phyloP scores from a whole-genome alignment of 2,113 vertebrate genomes.

The Promerops cafer region DNA sequence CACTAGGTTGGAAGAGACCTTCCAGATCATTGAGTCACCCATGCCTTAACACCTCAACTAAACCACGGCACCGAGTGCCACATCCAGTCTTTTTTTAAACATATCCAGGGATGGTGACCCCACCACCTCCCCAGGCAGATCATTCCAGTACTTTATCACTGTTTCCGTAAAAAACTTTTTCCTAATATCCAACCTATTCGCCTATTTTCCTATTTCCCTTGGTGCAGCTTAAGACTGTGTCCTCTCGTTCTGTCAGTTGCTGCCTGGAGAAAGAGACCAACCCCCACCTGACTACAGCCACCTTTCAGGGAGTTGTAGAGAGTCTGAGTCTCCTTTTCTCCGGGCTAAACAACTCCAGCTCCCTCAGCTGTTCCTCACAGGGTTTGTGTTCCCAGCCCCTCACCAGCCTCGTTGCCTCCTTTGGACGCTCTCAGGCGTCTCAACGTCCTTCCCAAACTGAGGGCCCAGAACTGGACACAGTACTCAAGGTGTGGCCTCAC shows the following conservation, averaged over 20 bases:
- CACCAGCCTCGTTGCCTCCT: not conserved
- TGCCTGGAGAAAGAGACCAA: not conserved
- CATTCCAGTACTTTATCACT: not conserved
- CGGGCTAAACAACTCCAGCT: not conserved
- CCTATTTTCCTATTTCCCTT: no score
- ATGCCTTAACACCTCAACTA: not conserved
- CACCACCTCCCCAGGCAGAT: fast-evolving
- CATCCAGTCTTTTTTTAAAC: not conserved
- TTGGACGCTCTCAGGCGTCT: not conserved
- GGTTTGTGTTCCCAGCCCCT: not conserved
- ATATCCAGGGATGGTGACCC: no score
- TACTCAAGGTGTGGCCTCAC: not conserved
- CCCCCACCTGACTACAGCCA: not conserved
- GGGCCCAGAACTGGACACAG: not conserved
- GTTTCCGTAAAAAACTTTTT: not conserved
- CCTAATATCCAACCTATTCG: not conserved
- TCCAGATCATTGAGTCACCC: not conserved
- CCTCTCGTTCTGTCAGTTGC: no score
- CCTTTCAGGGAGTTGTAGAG: not conserved
- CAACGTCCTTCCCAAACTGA: not conserved
- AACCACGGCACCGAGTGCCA: not conserved
- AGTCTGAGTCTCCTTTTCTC: not conserved
- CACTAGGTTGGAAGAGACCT: not conserved
- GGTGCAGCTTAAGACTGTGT: not conserved
- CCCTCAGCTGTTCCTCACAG: not conserved